A percentile compares a stretch with the other conserved stretches of the same genome.
Conservation (phyloP, 2,888 invertebrate genomes). For the Chymomyza procnemis region DNA sequence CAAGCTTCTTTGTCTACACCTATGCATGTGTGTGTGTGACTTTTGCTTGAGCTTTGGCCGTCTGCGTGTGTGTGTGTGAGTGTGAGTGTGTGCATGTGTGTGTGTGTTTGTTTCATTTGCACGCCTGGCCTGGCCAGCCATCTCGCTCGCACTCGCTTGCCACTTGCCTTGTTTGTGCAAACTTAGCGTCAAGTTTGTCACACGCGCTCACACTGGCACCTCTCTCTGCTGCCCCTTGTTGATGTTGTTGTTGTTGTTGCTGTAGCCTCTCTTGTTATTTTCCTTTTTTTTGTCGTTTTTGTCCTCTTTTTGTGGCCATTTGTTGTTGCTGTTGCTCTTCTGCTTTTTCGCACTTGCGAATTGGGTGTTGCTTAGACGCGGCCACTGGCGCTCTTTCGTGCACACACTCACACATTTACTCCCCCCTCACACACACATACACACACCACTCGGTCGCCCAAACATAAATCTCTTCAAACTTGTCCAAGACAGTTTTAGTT, state of each 20-base stretch:
- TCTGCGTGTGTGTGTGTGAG: slow-evolving; percentile 3
- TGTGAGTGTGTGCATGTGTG: too few species aligned
- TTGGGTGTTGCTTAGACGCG: slow-evolving; percentile 10
- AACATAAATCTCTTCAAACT: slow-evolving; percentile 49
- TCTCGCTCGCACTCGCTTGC: slow-evolving; percentile 57
- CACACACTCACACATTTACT: too few species aligned
- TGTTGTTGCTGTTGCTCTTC: slow-evolving; percentile 31
- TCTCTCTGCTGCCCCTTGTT: slow-evolving; percentile 15
- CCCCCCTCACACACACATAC: too few species aligned
- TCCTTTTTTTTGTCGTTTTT: not conserved
- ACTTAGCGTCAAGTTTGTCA: slow-evolving; percentile 72
- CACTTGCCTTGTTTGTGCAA: slow-evolving; percentile 52
- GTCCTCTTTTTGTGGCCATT: not conserved
- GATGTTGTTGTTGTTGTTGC: slow-evolving; percentile 9
- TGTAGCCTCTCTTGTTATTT: slow-evolving; percentile 22
- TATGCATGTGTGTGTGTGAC: slow-evolving; percentile 39
- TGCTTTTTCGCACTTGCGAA: slow-evolving; percentile 65
- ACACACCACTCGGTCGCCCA: not conserved
- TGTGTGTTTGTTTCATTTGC: slow-evolving; percentile 51
- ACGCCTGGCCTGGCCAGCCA: slow-evolving; percentile 45
- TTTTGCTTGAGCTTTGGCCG: slow-evolving; percentile 54
- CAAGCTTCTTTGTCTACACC: slow-evolving; percentile 54
- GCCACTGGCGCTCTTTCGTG: not conserved
- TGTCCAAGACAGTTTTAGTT: slow-evolving; percentile 1
- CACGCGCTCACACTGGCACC: slow-evolving; percentile 50